These are phyloP conservation scores for Hoplias malabaricus DNA, from an alignment of 2,113 vertebrate genomes.

Conservation along the genomic window DNA sequence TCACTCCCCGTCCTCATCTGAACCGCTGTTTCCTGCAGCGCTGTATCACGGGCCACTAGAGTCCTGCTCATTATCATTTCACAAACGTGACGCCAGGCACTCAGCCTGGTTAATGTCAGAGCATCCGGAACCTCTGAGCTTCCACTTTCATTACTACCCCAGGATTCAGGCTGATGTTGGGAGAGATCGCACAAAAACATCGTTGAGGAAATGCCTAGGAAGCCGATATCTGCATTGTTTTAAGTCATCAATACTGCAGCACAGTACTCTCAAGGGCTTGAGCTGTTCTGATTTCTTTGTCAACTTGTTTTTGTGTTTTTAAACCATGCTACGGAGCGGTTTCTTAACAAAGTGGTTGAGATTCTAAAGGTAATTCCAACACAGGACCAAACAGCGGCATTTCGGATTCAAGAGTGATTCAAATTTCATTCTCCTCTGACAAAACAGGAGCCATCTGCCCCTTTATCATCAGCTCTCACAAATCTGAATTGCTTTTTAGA, in stretches of 20 bases:
- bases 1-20: conserved; percentile 29
- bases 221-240: too few species aligned
- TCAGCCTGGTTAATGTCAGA: neutral
- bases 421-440: neutral
- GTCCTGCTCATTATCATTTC: neutral
- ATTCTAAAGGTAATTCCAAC: neutral
- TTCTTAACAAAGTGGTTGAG: neutral
- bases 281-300: too few species aligned
- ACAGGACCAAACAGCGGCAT: neutral
- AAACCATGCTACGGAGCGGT: neutral
- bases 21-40: conserved; percentile 11
- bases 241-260: too few species aligned
- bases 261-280: too few species aligned
- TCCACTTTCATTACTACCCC: neutral
- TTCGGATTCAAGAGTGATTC: neutral
- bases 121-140: neutral
- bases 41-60: neutral
- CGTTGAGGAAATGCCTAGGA: too few species aligned
- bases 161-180: neutral
- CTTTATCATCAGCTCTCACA: conserved; percentile 1
- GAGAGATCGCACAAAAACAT: neutral
- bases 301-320: neutral
- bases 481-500: neutral
- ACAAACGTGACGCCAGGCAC: neutral
- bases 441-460: conserved; percentile 36